Conservation (phyloP, 2,113 vertebrate species). For the Solea senegalensis region DNA sequence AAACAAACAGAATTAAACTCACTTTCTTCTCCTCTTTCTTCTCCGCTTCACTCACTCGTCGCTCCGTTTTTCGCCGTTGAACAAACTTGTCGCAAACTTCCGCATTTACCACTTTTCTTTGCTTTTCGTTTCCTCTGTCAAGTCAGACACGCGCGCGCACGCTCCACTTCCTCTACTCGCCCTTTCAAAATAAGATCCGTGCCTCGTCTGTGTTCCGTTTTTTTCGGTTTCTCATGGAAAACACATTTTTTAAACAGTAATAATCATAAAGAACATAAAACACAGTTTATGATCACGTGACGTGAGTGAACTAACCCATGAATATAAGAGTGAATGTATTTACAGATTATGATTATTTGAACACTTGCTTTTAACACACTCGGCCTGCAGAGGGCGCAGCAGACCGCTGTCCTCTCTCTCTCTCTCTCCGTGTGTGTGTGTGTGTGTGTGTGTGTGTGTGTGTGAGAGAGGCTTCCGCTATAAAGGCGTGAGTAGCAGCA, state of each 20-base stretch:
- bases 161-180: constrained; percentile 12
- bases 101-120: constrained; percentile 6
- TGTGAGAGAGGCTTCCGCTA: constrained; percentile 34
- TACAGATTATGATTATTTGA: no score
- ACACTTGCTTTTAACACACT: background rate
- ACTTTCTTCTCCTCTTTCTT: background rate
- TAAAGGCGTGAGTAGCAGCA: constrained; percentile 41
- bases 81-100: constrained; percentile 26
- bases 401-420: constrained; percentile 1
- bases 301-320: no score
- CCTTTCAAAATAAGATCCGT: constrained; percentile 19
- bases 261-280: no score
- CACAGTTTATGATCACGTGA: no score
- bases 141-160: fast-evolving
- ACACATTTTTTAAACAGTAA: no score
- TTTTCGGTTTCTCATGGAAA: no score
- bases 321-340: no score
- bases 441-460: background rate
- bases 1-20: background rate
- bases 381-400: constrained; percentile 50
- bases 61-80: background rate
- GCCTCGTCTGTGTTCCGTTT: no score
- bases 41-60: background rate
- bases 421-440: background rate
- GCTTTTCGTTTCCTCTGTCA: background rate